A percentile compares a stretch with the other conserved stretches of the same genome.
Conservation (phyloP, 2,888 invertebrate species). For the Stenurella melanura region DNA sequence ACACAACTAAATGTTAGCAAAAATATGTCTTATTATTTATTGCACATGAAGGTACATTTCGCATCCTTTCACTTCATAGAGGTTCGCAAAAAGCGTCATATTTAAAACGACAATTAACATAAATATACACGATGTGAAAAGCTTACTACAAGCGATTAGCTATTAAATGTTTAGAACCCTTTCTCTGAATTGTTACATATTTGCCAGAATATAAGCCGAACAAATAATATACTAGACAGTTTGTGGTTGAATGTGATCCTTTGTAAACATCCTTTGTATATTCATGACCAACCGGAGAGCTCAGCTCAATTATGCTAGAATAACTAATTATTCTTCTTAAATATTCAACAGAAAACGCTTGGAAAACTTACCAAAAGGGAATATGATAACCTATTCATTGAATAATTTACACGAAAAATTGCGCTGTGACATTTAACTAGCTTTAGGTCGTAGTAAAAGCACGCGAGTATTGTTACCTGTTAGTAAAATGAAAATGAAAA, state of each 20-base stretch:
- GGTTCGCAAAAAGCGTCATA: too few species aligned
- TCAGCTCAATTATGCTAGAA: slow-evolving; percentile 41
- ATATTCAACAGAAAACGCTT: slow-evolving; percentile 38
- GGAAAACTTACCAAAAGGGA: slow-evolving; percentile 30
- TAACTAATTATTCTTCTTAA: slow-evolving; percentile 42
- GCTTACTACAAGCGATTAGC: too few species aligned
- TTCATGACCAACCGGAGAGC: slow-evolving; percentile 41
- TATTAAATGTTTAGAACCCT: neutral
- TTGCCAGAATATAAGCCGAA: slow-evolving; percentile 22
- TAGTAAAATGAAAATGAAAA: neutral
- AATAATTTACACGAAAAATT: neutral
- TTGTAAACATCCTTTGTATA: slow-evolving; percentile 41
- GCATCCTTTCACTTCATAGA: too few species aligned
- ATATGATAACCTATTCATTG: slow-evolving; percentile 14
- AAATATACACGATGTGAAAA: too few species aligned
- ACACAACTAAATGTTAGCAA: too few species aligned
- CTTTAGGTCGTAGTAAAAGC: neutral
- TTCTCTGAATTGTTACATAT: neutral
- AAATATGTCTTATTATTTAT: too few species aligned
- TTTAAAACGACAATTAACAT: too few species aligned
- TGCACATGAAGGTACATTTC: too few species aligned
- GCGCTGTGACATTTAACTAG: slow-evolving; percentile 15
- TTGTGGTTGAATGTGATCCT: slow-evolving; percentile 19
- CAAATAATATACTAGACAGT: slow-evolving; percentile 36
- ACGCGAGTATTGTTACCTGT: neutral